These are phyloP conservation scores for Pseudorectes ferrugineus DNA, from an alignment of 2,113 vertebrate genomes.

Conservation along the genomic window DNA sequence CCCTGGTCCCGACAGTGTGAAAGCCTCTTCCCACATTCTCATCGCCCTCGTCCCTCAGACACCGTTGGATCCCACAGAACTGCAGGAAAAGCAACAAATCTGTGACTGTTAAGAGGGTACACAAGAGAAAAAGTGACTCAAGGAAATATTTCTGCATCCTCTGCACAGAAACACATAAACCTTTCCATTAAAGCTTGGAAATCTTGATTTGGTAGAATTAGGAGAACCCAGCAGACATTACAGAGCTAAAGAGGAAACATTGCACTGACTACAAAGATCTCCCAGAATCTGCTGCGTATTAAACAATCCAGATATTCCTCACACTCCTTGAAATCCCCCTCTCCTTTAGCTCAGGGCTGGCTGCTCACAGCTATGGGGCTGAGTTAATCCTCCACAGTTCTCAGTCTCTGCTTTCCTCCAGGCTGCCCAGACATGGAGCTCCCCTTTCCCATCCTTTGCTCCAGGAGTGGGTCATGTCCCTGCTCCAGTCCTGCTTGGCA, in stretches of 20 bases:
- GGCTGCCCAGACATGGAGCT: not conserved
- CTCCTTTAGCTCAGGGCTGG: not conserved
- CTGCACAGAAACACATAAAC: not conserved
- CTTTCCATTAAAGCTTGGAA: not conserved
- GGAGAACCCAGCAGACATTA: not conserved
- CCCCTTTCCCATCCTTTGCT: not conserved
- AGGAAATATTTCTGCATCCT: not conserved
- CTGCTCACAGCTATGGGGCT: not conserved
- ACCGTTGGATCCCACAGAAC: not conserved
- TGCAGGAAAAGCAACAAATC: not conserved
- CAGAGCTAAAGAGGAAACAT: not conserved
- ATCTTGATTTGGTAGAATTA: not conserved
- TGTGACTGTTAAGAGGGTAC: not conserved
- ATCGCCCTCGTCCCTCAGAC: not conserved
- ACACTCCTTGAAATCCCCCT: not conserved
- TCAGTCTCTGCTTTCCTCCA: not conserved
- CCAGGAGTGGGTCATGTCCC: accelerated
- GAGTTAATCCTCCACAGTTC: not conserved
- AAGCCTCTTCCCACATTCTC: not conserved
- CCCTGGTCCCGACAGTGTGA: not conserved
- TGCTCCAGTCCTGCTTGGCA: not conserved
- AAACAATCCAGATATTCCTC: not conserved
- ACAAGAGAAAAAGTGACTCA: not conserved
- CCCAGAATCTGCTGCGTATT: not conserved
- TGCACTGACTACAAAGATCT: not conserved